Evolutionary conservation across 2,888 invertebrate species (phyloP), one percentile per base, ranked within the genome.

Genomic region (Papilio elwesi): DNA sequence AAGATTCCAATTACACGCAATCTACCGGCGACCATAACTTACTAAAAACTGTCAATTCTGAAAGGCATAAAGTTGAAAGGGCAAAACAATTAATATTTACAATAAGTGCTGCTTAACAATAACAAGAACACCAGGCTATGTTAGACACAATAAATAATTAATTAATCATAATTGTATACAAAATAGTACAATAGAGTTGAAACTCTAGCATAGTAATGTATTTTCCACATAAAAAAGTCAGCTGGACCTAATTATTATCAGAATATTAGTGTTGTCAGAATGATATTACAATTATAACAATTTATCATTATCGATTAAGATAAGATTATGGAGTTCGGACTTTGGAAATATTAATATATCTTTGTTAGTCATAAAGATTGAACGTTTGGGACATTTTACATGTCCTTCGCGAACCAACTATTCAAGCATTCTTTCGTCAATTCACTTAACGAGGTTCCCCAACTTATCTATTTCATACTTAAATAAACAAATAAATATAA

Each of bases 1-100:
- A 51, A 71, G 68, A 74, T 70, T 74, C 70, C 75, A 70, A 76
- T 78, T 74, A 74, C 73, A 55, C 43, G 47, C 68, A 68, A 68
- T 65, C 73, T 63, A 36, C 11, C 47, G 53, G 51, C 59, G 65
- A 71, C 62, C 68, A 70, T 73, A 70, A 73, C 43, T 65, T 55
- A 70, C 48, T 51, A 64, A 55, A 70, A 70, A 49, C 64, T 52
- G 38, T 51, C 16, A 15, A 62, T 43, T 16, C 43, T 62, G 49
- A 48, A 16, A 12, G n/a, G 15, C 38, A 59, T 36, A 67, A 38
- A 12, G 47, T 43, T 53, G 53, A 53, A 67, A 67, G 67, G 53
- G 47, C 38, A 47, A 47, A 43, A 16, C 47, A 53, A 47, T 67
- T 53, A 67, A 67, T 47, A 51, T 51, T 51, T 51, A 16, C 51